Percentiles rank a stretch among this genome's conserved stretches.
Conservation (phyloP, 2,113 vertebrate genomes). For the Mungos mungo region DNA sequence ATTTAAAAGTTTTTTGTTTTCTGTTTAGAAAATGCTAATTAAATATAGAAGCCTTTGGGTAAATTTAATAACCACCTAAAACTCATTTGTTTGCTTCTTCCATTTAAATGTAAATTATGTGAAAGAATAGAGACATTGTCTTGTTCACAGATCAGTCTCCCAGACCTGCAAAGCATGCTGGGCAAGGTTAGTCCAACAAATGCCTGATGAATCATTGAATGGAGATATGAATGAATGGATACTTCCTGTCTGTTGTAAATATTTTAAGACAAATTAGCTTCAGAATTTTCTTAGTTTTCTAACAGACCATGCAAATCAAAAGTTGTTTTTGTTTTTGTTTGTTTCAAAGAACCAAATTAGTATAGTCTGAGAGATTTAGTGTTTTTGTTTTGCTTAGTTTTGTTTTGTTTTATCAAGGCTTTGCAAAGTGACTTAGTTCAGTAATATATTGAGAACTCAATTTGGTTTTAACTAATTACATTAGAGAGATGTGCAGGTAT, state of each 20-base stretch:
- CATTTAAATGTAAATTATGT: neutral
- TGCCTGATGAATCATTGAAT: neutral
- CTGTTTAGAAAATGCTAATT: neutral
- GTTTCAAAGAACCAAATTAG: neutral
- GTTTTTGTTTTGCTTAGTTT: neutral
- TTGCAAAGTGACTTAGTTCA: neutral
- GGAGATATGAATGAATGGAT: neutral
- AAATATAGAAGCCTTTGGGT: neutral
- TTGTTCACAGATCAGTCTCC: neutral
- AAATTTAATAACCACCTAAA: neutral
- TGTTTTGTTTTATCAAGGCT: neutral
- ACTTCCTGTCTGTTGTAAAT: neutral
- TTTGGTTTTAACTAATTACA: neutral
- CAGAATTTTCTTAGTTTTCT: neutral
- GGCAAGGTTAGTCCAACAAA: neutral
- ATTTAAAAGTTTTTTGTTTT: neutral
- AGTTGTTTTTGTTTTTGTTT: neutral
- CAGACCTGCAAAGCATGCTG: neutral
- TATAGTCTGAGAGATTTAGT: neutral
- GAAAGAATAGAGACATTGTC: neutral
- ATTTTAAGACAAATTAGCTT: neutral
- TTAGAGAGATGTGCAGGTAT: neutral
- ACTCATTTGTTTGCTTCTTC: neutral
- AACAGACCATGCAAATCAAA: neutral
- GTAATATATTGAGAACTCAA: neutral